Evolutionary conservation across 2,113 vertebrate species (phyloP).

Genomic region (Anser brachyrhynchus): DNA sequence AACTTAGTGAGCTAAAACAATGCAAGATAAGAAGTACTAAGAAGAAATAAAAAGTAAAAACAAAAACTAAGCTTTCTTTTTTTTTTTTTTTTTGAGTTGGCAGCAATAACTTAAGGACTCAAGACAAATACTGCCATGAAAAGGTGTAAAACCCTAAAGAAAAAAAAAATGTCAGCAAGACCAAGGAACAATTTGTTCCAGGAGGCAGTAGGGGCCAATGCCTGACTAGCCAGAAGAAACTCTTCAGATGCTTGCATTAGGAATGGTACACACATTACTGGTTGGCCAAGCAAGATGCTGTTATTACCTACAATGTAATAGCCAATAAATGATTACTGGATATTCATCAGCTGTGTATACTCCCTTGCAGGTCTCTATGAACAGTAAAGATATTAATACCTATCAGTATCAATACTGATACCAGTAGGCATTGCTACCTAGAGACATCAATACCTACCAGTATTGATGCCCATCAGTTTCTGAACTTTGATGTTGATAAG

Average conservation of each 20-base stretch:
- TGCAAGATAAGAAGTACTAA: neutral
- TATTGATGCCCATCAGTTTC: neutral
- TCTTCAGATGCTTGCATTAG: neutral
- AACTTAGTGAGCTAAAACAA: neutral
- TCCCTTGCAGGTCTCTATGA: neutral
- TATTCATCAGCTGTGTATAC: neutral
- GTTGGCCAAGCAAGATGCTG: neutral
- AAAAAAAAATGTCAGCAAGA: neutral
- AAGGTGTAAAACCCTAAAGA: neutral
- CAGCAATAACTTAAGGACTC: neutral
- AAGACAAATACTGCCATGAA: neutral
- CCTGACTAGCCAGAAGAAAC: neutral
- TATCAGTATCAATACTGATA: neutral
- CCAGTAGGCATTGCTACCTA: neutral
- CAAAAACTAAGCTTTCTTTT: neutral
- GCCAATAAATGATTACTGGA: neutral
- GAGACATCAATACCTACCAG: too few species aligned
- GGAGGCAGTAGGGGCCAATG: neutral
- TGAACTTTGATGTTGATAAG: too few species aligned
- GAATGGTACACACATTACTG: neutral
- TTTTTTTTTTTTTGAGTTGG: neutral
- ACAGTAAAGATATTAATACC: neutral
- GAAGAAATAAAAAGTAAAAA: neutral
- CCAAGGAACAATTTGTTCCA: neutral
- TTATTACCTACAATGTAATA: neutral